These are phyloP conservation scores for Cydia fagiglandana DNA, from an alignment of 1,140 invertebrate genomes.

Conservation along the genomic window DNA sequence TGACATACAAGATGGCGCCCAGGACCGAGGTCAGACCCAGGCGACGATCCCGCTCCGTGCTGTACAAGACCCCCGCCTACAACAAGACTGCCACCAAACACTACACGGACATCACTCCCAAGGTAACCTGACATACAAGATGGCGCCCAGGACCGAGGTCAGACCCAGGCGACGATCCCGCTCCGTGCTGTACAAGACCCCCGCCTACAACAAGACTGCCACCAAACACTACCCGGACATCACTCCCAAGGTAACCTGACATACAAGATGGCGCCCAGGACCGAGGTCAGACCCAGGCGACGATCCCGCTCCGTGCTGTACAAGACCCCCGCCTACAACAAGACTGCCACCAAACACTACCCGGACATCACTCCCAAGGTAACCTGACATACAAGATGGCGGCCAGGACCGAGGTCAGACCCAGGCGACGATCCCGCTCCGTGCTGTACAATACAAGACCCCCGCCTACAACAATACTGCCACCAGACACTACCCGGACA, in stretches of 20 bases:
- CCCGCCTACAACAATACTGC: constrained; percentile 64
- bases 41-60: constrained; percentile 56
- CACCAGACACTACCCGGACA: constrained; percentile 55
- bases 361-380: constrained; percentile 75
- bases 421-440: too few relatives aligned
- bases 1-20: too few relatives aligned
- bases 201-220: constrained; percentile 61
- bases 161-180: constrained; percentile 80
- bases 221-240: constrained; percentile 59
- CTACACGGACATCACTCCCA: constrained; percentile 72
- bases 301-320: constrained; percentile 60
- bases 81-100: constrained; percentile 54
- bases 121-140: constrained; percentile 51
- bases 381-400: constrained; percentile 37
- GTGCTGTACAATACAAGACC: constrained; percentile 49
- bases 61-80: constrained; percentile 61
- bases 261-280: constrained; percentile 33
- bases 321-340: constrained; percentile 63
- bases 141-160: constrained; percentile 81
- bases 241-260: constrained; percentile 69
- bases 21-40: too few relatives aligned
- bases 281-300: constrained; percentile 41
- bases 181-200: constrained; percentile 50
- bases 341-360: constrained; percentile 53
- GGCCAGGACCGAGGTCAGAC: too few relatives aligned